Evolutionary conservation across 1,140 invertebrate species (phyloP).

Genomic region (Nasonia longicornis): DNA sequence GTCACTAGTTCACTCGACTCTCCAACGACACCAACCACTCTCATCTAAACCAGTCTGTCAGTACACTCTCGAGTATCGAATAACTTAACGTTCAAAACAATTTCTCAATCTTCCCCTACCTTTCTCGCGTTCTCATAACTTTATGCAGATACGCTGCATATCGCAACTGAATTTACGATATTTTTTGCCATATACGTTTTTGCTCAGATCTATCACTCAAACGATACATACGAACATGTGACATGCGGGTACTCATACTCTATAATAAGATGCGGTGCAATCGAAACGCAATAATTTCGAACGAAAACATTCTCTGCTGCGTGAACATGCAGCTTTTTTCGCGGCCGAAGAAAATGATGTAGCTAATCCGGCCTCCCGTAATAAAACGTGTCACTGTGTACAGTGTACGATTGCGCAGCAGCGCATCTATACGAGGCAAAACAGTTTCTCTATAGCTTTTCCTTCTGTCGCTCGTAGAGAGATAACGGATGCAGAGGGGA

Average conservation of each 20-base stretch:
- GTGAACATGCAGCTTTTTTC: no score
- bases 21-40: not conserved
- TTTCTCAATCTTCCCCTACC: no score
- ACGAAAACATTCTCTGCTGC: not conserved
- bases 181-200: not conserved
- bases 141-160: no score
- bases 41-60: not conserved
- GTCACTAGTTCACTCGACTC: not conserved
- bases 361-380: no score
- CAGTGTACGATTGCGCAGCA: slow-evolving; percentile 1
- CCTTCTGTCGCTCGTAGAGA: not conserved
- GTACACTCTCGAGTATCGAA: not conserved
- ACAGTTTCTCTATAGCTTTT: not conserved
- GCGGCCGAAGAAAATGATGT: no score
- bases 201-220: not conserved
- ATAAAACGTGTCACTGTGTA: slow-evolving; percentile 4
- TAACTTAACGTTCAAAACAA: not conserved
- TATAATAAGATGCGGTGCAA: not conserved
- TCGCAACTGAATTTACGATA: not conserved
- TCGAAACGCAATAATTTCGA: not conserved
- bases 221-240: not conserved
- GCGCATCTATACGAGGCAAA: not conserved
- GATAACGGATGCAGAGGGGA: not conserved
- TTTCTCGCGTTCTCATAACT: no score
- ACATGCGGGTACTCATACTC: not conserved